Evolutionary conservation across 2,113 vertebrate species (phyloP).

Genomic region (Ceyx melanurus): DNA sequence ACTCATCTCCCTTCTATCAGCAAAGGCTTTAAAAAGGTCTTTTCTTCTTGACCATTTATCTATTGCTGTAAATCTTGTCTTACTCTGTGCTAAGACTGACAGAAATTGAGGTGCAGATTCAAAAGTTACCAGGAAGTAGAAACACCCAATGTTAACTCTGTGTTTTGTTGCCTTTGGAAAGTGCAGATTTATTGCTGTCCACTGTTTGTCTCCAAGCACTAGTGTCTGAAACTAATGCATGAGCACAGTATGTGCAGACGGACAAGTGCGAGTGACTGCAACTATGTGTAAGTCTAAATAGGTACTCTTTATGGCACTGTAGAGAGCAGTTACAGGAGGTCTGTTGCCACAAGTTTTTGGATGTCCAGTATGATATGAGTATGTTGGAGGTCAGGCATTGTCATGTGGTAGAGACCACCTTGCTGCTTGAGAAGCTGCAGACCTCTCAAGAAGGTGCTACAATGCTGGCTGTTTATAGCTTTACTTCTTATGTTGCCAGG

Average conservation of each 20-base stretch:
- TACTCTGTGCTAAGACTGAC: not conserved
- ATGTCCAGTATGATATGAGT: not conserved
- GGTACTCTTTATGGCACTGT: not conserved
- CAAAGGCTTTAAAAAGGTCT: not conserved
- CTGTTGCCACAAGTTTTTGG: not conserved
- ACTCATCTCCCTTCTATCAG: not conserved
- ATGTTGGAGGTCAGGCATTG: not conserved
- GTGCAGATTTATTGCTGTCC: not conserved
- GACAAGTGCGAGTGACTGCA: not conserved
- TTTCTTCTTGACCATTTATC: not conserved
- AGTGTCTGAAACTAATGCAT: not conserved
- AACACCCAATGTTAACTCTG: not conserved
- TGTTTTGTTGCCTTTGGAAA: not conserved
- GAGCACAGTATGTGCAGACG: not conserved
- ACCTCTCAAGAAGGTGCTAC: not conserved
- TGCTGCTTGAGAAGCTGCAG: not conserved
- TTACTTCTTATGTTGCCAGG: not conserved
- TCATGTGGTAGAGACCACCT: not conserved
- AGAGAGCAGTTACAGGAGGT: not conserved
- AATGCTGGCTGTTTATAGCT: not conserved
- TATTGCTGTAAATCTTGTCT: not conserved
- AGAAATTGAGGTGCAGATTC: not conserved
- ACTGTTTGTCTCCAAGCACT: not conserved
- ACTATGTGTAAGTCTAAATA: rapidly evolving
- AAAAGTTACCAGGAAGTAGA: not conserved